Base-by-base conservation (phyloP, 2,797 vertebrate genomes). In the Petrocephalus sullivani region DNA sequence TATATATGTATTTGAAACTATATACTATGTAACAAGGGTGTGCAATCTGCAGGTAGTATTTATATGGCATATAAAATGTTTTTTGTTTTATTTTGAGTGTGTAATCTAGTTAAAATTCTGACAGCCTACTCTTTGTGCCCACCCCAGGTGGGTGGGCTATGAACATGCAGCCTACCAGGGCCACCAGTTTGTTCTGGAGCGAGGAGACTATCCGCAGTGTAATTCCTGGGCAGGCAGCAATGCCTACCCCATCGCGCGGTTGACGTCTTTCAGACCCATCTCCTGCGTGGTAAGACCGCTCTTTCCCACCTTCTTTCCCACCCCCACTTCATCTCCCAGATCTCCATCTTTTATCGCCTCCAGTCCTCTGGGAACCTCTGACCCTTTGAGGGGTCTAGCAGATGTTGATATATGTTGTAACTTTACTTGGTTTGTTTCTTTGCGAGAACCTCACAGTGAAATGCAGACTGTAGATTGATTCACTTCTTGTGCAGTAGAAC, bases 131-230 rank as follows among this genome's bases (percentile, higher is more conserved):
- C 78, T n/a, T 21, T 83, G 78, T 83, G 46, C 3, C 46, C 53
- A 33, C 33, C 0, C 95, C 94, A 99, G 98, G 92, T 99, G 98
- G 98, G 98, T 99, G 67, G 98, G 98, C 1, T 99, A 98, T 89
- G 98, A 99, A 94, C 98, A 99, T 89, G 96, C 97, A 0, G 97
- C 97, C 90, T 99, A 98, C 95, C 96, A 98, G 88, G 98, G 98
- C 16, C 98, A 98, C 95, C 98, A 99, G 96, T 99, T 98, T 91
- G 96, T 99, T 91, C 97, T 99, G 95, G 98, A 99, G 92, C 97
- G 98, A 89, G 98, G 98, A 0, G 98, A 99, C 90, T 99, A 99
- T 93, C 98, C 98, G 92, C 98, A 99, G 95, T 97, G 95, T 87
- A 94, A 96, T 8, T 98, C 99, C 49, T 99, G 98, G 19, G 98